Conservation (phyloP, 2,888 invertebrate genomes). For the Minunthozetes semirufus region DNA sequence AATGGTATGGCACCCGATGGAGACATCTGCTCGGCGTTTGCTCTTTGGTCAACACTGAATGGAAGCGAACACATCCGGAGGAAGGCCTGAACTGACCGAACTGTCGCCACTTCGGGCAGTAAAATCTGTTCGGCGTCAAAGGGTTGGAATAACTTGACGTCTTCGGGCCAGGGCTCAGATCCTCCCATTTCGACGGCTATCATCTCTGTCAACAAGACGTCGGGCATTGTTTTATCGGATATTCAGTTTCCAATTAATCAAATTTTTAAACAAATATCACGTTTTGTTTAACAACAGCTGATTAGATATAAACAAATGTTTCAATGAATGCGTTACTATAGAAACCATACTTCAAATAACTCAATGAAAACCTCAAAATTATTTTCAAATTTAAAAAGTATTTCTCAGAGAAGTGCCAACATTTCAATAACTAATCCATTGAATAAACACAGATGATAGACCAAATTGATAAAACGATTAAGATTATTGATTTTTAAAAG, state of each 20-base stretch:
- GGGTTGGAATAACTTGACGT: constrained; percentile 77
- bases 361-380: too few species aligned
- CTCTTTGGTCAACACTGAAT: constrained; percentile 69
- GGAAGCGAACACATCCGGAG: constrained; percentile 84
- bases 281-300: not conserved
- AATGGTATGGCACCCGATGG: constrained; percentile 83
- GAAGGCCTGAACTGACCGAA: constrained; percentile 70
- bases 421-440: too few species aligned
- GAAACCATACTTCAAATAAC: too few species aligned
- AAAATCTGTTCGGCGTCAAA: constrained; percentile 89
- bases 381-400: too few species aligned
- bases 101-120: constrained; percentile 86
- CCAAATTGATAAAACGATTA: too few species aligned
- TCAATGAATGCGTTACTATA: too few species aligned
- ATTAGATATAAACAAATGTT: too few species aligned
- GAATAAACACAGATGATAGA: too few species aligned
- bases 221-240: constrained; percentile 35
- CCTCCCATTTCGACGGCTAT: constrained; percentile 39
- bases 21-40: constrained; percentile 95
- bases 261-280: not conserved
- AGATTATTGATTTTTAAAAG: too few species aligned
- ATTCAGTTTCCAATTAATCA: not conserved
- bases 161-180: constrained; percentile 77
- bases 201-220: constrained; percentile 38
- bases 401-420: too few species aligned